A percentile compares a stretch with the other conserved stretches of the same genome.
Evolutionary conservation across 2,113 vertebrate genomes (phyloP).

Genomic region (Eclectus roratus): DNA sequence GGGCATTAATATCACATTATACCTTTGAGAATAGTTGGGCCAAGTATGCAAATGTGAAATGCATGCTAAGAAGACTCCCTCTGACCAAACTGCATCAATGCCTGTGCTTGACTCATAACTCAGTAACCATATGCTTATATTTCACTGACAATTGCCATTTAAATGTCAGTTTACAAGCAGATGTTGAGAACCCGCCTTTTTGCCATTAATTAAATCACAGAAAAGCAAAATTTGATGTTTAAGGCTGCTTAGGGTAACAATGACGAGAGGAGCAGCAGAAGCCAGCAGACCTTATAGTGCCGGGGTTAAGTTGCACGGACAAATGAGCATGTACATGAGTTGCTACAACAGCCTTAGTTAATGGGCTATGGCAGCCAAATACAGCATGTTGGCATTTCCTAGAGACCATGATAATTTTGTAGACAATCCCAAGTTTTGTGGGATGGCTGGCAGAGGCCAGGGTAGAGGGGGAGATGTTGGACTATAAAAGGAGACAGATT

Average conservation of each 20-base stretch:
- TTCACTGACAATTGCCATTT: slow-evolving; percentile 66
- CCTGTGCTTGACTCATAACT: slow-evolving; percentile 43
- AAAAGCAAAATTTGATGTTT: not conserved
- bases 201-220: slow-evolving; percentile 34
- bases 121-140: slow-evolving; percentile 62
- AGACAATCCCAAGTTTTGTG: not conserved
- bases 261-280: not conserved
- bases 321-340: not conserved
- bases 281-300: not conserved
- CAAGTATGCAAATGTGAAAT: not conserved
- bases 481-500: not conserved
- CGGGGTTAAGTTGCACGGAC: not conserved
- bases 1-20: not conserved
- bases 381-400: not conserved
- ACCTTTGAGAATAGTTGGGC: not conserved
- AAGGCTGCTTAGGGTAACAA: not conserved
- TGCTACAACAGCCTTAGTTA: not conserved
- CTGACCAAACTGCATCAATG: slow-evolving; percentile 9
- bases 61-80: not conserved
- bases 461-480: not conserved
- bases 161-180: slow-evolving; percentile 75
- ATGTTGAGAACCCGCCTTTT: not conserved
- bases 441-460: not conserved
- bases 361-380: not conserved
- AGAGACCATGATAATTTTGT: not conserved